A percentile compares a stretch with the other conserved stretches of the same genome.
phyloP scores from a whole-genome alignment of 2,888 invertebrate species.

The Tolmerus cingulatus region DNA sequence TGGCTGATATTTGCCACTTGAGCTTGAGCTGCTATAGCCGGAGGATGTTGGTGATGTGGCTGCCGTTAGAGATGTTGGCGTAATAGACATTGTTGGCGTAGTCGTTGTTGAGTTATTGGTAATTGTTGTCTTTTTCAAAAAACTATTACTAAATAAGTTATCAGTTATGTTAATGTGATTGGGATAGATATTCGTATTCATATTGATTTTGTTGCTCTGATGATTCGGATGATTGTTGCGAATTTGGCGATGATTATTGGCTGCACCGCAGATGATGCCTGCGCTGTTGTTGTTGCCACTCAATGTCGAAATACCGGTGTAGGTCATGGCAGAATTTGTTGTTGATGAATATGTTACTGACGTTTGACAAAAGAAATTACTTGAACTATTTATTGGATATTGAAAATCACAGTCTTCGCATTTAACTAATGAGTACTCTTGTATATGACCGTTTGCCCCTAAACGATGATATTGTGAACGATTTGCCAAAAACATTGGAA shows the following conservation, averaged over 20 bases:
- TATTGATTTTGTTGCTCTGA: slow-evolving; percentile 29
- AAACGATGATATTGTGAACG: slow-evolving; percentile 71
- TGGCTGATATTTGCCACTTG: slow-evolving; percentile 47
- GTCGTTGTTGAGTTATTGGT: slow-evolving; percentile 48
- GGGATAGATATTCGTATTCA: slow-evolving; percentile 42
- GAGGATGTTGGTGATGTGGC: slow-evolving; percentile 44
- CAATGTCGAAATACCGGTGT: slow-evolving; percentile 31
- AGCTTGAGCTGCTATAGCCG: slow-evolving; percentile 46
- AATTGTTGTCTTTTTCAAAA: slow-evolving; percentile 46
- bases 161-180: slow-evolving; percentile 39
- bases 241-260: not conserved
- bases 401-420: slow-evolving; percentile 67
- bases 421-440: slow-evolving; percentile 68
- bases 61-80: slow-evolving; percentile 41
- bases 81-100: slow-evolving; percentile 43
- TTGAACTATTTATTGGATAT: slow-evolving; percentile 56
- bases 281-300: not conserved
- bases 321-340: slow-evolving; percentile 47
- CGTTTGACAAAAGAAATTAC: slow-evolving; percentile 51
- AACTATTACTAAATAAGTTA: slow-evolving; percentile 46
- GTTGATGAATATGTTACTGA: slow-evolving; percentile 50
- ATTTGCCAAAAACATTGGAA: slow-evolving; percentile 69
- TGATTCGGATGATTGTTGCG: slow-evolving; percentile 33
- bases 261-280: not conserved
- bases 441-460: slow-evolving; percentile 66